Conservation (phyloP, 2,113 vertebrate species). For the Malurus alboscapulatus region DNA sequence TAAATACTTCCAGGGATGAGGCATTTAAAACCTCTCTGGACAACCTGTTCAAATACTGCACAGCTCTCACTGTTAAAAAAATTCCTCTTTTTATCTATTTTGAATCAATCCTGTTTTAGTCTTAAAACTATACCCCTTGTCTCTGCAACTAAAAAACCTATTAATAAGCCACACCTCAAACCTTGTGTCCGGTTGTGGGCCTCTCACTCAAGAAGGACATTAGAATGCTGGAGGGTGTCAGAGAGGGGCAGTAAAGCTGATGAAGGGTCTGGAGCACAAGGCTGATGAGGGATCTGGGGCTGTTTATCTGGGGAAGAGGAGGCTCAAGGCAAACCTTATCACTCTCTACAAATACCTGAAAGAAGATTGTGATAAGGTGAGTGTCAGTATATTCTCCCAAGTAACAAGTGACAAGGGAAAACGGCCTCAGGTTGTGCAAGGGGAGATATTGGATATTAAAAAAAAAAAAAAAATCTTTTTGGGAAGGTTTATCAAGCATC, state of each 20-base stretch:
- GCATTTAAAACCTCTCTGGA: not conserved
- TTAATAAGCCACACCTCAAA: not conserved
- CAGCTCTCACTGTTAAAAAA: fast-evolving
- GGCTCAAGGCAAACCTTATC: not conserved
- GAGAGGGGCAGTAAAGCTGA: not conserved
- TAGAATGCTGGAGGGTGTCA: too few species aligned
- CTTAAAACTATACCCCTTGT: not conserved
- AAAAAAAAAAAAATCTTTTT: not conserved
- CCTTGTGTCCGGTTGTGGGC: not conserved
- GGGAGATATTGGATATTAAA: not conserved
- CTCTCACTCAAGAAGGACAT: not conserved
- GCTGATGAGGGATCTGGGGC: not conserved
- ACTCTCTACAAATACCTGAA: not conserved
- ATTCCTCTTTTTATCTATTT: fast-evolving
- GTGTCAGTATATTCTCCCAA: fast-evolving
- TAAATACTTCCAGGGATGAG: not conserved
- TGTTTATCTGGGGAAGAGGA: not conserved
- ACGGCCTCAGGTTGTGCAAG: not conserved
- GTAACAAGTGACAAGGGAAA: not conserved
- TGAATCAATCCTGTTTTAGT: not conserved
- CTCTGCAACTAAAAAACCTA: not conserved
- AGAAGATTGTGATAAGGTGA: not conserved
- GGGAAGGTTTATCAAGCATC: not conserved
- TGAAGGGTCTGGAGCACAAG: not conserved
- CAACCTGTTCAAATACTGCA: not conserved